Evolutionary conservation across 2,113 vertebrate species (phyloP).

Genomic region (Albula goreensis): DNA sequence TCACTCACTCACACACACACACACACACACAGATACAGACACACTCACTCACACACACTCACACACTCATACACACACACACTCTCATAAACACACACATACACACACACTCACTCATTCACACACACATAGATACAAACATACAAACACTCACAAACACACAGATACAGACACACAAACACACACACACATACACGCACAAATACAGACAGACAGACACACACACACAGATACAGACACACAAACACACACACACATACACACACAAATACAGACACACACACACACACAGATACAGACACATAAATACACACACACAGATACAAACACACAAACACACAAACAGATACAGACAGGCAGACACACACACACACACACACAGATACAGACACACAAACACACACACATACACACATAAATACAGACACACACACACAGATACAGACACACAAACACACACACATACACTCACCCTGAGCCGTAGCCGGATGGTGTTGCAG

Average conservation of each 20-base stretch:
- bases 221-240: constrained; percentile 14
- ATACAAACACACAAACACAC: background rate
- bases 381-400: constrained; percentile 9
- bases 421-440: constrained; percentile 17
- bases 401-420: constrained; percentile 11
- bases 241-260: no score
- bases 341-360: no score
- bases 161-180: constrained; percentile 16
- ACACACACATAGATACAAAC: constrained; percentile 9
- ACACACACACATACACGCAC: constrained; percentile 59
- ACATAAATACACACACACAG: background rate
- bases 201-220: constrained; percentile 55
- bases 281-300: background rate
- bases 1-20: background rate
- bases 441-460: constrained; percentile 8
- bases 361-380: constrained; percentile 8
- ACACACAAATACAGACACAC: background rate
- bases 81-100: no score
- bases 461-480: constrained; percentile 81
- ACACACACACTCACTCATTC: constrained; percentile 1
- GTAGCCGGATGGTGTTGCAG: constrained; percentile 88
- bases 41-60: background rate
- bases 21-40: background rate
- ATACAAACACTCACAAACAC: constrained; percentile 6
- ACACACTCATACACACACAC: background rate